Conservation (phyloP, 2,888 invertebrate genomes). For the Pardosa pseudoannulata region DNA sequence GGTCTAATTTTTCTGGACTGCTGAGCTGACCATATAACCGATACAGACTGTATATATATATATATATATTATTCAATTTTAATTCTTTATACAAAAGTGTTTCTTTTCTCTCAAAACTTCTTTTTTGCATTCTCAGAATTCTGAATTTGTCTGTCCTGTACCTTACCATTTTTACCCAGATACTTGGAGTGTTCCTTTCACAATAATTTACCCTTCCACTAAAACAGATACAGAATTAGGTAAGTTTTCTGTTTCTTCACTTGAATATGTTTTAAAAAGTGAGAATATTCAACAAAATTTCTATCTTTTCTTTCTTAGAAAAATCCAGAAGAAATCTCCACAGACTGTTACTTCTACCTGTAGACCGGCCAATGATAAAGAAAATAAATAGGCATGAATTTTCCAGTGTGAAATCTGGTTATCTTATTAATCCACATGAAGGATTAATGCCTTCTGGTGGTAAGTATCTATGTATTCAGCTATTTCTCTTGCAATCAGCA, state of each 20-base stretch:
- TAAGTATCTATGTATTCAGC: too few species aligned
- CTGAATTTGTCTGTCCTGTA: conserved; percentile 31
- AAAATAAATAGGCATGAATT: conserved; percentile 49
- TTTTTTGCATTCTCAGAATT: conserved; percentile 33
- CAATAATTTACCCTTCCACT: conserved; percentile 48
- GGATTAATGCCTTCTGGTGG: conserved; percentile 57
- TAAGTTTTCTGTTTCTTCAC: neutral
- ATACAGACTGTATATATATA: too few species aligned
- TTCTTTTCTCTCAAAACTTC: too few species aligned
- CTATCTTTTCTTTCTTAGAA: conserved; percentile 33
- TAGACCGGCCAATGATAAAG: conserved; percentile 50
- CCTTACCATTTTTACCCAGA: conserved; percentile 63
- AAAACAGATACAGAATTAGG: conserved; percentile 54
- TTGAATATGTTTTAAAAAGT: too few species aligned
- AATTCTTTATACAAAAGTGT: too few species aligned
- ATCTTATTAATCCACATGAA: conserved; percentile 63
- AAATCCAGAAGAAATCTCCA: conserved; percentile 42
- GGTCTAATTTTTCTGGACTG: too few species aligned
- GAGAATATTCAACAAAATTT: too few species aligned
- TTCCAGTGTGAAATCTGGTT: conserved; percentile 18
- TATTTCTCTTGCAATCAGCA: too few species aligned
- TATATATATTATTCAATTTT: too few species aligned
- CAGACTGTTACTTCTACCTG: conserved; percentile 27
- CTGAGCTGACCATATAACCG: too few species aligned
- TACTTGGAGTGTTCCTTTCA: conserved; percentile 52